phyloP scores from a whole-genome alignment of 2,797 vertebrate species.

The Catostomus latipinnis region DNA sequence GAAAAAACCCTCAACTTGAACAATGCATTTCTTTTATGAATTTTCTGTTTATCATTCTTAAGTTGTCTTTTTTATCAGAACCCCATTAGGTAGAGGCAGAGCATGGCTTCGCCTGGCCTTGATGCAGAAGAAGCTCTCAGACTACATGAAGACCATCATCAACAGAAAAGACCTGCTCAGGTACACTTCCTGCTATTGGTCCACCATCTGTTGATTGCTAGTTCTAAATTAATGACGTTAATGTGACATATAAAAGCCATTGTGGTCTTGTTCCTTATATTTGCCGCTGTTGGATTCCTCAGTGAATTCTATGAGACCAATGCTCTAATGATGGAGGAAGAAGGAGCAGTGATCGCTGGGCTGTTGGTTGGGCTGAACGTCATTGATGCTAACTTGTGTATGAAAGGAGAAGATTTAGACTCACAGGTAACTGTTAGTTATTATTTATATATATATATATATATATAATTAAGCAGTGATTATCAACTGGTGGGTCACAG shows the following conservation, averaged over 20 bases:
- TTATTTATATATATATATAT: neutral
- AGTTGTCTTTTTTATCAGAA: constrained; percentile 74
- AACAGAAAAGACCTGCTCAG: constrained; percentile 98
- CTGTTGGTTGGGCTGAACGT: constrained; percentile 96
- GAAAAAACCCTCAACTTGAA: constrained; percentile 45
- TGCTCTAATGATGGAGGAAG: constrained; percentile 98
- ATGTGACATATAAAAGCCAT: neutral
- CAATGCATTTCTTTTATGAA: neutral
- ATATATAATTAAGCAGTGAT: neutral
- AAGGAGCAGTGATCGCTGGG: constrained; percentile 96
- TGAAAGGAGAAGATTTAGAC: constrained; percentile 98
- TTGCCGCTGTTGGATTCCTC: neutral
- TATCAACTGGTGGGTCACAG: too few species aligned
- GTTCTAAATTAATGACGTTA: neutral
- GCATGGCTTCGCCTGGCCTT: constrained; percentile 97
- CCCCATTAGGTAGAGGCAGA: constrained; percentile 93
- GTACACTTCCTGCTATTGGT: constrained; percentile 65
- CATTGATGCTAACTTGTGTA: constrained; percentile 98
- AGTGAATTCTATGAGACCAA: constrained; percentile 87
- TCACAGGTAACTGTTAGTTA: constrained; percentile 84
- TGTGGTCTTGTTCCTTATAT: neutral
- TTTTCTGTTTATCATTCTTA: constrained; percentile 9
- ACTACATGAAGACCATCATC: constrained; percentile 99
- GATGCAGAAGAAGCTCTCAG: constrained; percentile 99
- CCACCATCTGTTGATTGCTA: neutral